Base-by-base conservation (phyloP, 2,797 vertebrate species). In the Varecia variegata region DNA sequence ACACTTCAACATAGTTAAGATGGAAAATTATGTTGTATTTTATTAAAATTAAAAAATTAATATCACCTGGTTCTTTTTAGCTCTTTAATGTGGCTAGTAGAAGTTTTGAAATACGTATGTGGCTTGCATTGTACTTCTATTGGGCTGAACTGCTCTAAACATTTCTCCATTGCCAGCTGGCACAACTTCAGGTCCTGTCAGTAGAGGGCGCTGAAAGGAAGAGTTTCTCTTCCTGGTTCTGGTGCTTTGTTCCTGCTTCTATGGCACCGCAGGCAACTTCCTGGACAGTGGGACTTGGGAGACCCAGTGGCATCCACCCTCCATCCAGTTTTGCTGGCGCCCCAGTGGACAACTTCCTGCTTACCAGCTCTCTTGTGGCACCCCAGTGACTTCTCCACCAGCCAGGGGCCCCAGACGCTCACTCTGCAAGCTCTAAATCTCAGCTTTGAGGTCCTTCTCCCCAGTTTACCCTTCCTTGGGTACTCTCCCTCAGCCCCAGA, bases 161-260 rank as follows among this genome's bases (percentile, higher is more conserved):
- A 5, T 5, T 68, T 23, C 40, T 77, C 60, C 52, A 65, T 7
- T 35, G 65, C 80, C 60, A 45, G 67, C 67, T 82, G 88, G 83
- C 71, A 60, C 45, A 20, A 9, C 25, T 5, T 10, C 32, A 47
- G 79, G 45, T 71, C 83, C 45, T 54, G 88, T 92, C 90, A 92
- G 91, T 9, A 93, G 62, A 96, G 86, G 94, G 90, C 84, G 94
- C 83, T 86, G 14, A 81, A n/a, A 94, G 83, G 70, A 47, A 70
- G n/a, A 58, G 73, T 5, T 43, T 68, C 65, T 38, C 60, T 76
- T 81, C 35, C 40, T 12, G 50, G 68, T 32, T 58, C 77, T 27
- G 30, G 30, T 0, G 43, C 88, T 73, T 81, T 83, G 58, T 80
- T 86, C 77, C 8, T 18, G 20, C 70, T 84, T 93, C 74, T 45